Percentiles rank a stretch among this genome's conserved stretches.
These are phyloP conservation scores for Folsomia manolachei DNA, from an alignment of 2,888 invertebrate genomes.

Conservation along the genomic window DNA sequence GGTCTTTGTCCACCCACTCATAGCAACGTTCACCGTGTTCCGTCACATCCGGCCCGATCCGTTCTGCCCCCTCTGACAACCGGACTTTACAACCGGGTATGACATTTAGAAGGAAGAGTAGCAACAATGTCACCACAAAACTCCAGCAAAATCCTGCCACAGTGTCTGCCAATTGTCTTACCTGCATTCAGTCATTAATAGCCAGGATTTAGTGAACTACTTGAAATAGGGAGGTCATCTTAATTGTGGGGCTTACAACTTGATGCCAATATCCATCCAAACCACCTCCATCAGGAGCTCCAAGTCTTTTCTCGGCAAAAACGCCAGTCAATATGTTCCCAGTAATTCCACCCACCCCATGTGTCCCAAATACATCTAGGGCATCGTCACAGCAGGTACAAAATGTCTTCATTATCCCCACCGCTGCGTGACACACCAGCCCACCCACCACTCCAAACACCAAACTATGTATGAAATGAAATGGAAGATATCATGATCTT, in stretches of 20 bases:
- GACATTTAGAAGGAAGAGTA: conserved; percentile 40
- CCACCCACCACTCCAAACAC: conserved; percentile 45
- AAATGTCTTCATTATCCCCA: conserved; percentile 35
- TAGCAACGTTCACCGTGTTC: conserved; percentile 30
- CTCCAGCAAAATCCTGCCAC: conserved; percentile 41
- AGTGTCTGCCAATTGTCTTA: conserved; percentile 20
- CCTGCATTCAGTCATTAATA: not conserved
- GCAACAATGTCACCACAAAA: conserved; percentile 31
- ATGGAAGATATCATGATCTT: too few relatives aligned
- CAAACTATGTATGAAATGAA: conserved; percentile 29
- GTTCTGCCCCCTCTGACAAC: conserved; percentile 28
- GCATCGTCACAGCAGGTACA: conserved; percentile 38
- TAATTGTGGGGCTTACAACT: conserved; percentile 12
- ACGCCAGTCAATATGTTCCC: conserved; percentile 46
- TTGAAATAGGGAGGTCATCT: too few relatives aligned
- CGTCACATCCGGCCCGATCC: conserved; percentile 33
- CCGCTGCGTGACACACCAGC: conserved; percentile 39
- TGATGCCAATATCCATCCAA: conserved; percentile 46
- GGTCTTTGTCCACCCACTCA: not conserved
- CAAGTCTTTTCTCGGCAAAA: conserved; percentile 41
- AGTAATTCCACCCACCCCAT: conserved; percentile 40
- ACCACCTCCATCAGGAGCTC: conserved; percentile 36
- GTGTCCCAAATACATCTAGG: conserved; percentile 45
- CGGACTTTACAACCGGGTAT: conserved; percentile 42
- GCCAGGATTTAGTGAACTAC: too few relatives aligned